phyloP scores from a whole-genome alignment of 2,888 invertebrate species.

The Gortyna flavago region DNA sequence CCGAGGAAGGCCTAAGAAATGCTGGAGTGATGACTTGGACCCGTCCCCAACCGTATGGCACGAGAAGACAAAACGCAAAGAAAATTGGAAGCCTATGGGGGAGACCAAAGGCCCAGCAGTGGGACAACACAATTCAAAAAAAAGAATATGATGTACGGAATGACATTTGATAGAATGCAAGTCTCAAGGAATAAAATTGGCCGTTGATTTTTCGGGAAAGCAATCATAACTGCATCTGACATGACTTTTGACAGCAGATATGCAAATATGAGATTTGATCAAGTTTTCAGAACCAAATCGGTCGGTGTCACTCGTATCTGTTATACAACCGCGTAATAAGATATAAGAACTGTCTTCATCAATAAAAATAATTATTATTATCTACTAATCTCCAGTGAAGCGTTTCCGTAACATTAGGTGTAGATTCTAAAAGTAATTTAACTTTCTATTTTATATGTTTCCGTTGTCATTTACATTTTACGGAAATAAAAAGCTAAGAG shows the following conservation, averaged over 20 bases:
- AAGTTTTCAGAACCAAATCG: neutral
- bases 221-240: neutral
- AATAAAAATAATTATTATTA: constrained; percentile 5
- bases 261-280: neutral
- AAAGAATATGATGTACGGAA: neutral
- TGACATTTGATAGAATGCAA: neutral
- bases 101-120: neutral
- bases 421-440: constrained; percentile 9
- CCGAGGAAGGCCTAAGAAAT: neutral
- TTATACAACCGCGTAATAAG: neutral
- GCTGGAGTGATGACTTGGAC: neutral
- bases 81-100: too few species aligned
- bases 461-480: constrained; percentile 25
- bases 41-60: neutral
- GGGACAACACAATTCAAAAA: neutral
- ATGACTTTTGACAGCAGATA: neutral
- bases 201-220: neutral
- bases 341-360: constrained; percentile 9
- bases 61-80: too few species aligned
- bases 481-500: constrained; percentile 14
- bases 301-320: neutral
- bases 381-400: constrained; percentile 28
- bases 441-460: constrained; percentile 51
- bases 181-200: neutral
- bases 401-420: constrained; percentile 13